These are phyloP conservation scores for Xiphophorus couchianus DNA, from an alignment of 2,113 vertebrate genomes.

Conservation along the genomic window DNA sequence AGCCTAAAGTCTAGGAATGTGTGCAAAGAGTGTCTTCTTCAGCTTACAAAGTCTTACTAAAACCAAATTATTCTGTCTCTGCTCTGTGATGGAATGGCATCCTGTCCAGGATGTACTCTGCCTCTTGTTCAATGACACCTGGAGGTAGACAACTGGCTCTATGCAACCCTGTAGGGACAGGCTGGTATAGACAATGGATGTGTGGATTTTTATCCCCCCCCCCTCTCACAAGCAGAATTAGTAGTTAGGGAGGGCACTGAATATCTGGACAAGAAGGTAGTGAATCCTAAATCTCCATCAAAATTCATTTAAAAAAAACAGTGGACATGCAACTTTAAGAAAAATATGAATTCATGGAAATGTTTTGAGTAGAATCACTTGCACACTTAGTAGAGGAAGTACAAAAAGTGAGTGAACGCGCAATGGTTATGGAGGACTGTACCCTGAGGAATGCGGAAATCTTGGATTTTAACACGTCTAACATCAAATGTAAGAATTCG, in stretches of 20 bases:
- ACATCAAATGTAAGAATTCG: background rate
- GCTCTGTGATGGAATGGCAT: too few relatives aligned
- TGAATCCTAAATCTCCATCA: background rate
- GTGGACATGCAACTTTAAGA: background rate
- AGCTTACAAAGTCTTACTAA: background rate
- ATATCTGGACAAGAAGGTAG: background rate
- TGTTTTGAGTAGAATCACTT: background rate
- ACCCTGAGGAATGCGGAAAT: background rate
- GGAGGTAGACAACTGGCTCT: too few relatives aligned
- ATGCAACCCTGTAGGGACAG: too few relatives aligned
- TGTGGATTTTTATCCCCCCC: background rate
- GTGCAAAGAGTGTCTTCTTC: too few relatives aligned
- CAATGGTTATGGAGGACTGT: background rate
- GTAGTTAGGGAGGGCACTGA: background rate
- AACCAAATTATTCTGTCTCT: background rate
- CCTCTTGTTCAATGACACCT: too few relatives aligned
- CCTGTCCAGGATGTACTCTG: too few relatives aligned
- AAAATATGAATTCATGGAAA: background rate
- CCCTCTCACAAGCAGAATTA: background rate
- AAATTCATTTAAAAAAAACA: background rate
- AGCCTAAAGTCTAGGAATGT: too few relatives aligned
- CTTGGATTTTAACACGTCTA: background rate
- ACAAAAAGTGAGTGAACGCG: background rate
- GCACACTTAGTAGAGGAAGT: background rate
- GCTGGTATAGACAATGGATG: too few relatives aligned